These are phyloP conservation scores for Montipora efflorescens DNA, from an alignment of 64 coral and sea anemone genomes.

Conservation along the genomic window DNA sequence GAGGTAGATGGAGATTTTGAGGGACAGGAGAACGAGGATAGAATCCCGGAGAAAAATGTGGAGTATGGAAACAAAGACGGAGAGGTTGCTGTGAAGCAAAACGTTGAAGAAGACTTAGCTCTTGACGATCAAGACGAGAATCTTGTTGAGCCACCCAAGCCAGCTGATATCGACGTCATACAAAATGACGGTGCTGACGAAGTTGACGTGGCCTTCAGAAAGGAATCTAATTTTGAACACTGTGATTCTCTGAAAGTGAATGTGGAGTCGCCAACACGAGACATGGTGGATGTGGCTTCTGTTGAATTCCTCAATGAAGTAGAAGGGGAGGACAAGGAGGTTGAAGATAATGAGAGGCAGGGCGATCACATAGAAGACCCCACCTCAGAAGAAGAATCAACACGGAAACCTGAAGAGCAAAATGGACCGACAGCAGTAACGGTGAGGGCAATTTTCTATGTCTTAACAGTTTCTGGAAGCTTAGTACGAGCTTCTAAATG, in stretches of 20 bases:
- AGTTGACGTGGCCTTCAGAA: neutral
- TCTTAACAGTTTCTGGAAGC: neutral
- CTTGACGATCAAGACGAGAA: neutral
- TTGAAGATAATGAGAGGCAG: neutral
- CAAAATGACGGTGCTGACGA: neutral
- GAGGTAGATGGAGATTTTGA: no score
- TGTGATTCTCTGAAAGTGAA: conserved; percentile 16
- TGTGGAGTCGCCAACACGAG: conserved; percentile 9
- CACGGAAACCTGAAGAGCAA: neutral
- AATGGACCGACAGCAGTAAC: neutral
- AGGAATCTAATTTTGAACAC: neutral
- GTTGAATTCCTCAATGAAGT: neutral
- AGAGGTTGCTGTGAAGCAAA: neutral
- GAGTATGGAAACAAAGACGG: neutral
- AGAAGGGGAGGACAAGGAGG: neutral
- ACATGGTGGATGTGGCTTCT: neutral
- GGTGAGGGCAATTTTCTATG: neutral
- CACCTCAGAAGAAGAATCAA: neutral
- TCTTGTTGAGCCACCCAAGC: neutral
- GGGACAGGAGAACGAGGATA: neutral
- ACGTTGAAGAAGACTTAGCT: neutral
- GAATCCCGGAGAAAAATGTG: neutral
- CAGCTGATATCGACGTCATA: neutral
- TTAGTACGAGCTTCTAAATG: neutral
- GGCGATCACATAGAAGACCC: neutral